Evolutionary conservation across 2,888 invertebrate species (phyloP).

Genomic region (Ichneumoninae sp.): DNA sequence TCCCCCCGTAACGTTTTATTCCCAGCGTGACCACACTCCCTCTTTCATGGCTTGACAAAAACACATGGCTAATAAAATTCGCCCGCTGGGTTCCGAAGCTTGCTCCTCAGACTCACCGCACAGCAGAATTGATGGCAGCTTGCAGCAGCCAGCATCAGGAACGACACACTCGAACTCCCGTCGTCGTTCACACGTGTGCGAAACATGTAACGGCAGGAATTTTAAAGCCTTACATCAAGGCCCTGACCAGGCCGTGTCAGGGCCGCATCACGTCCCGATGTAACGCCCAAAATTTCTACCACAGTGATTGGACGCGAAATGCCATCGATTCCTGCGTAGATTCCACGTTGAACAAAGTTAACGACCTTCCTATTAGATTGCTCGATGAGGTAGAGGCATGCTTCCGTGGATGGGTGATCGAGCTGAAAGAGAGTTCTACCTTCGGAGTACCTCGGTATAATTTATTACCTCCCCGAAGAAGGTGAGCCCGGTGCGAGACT

Average conservation of each 20-base stretch:
- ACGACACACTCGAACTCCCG: neutral
- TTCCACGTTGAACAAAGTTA: neutral
- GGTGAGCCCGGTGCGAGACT: slow-evolving; percentile 19
- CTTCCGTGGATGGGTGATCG: slow-evolving; percentile 20
- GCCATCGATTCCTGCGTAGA: neutral
- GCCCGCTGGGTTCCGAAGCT: slow-evolving; percentile 34
- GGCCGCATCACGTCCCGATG: no score
- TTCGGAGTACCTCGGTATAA: slow-evolving; percentile 15
- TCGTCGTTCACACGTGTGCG: neutral
- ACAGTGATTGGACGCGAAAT: no score
- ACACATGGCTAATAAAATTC: slow-evolving; percentile 79
- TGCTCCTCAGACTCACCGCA: neutral
- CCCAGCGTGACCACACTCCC: slow-evolving; percentile 24
- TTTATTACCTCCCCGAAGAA: slow-evolving; percentile 18
- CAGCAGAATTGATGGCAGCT: neutral
- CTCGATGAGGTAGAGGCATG: neutral
- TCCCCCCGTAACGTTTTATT: slow-evolving; percentile 41
- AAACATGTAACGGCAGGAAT: neutral
- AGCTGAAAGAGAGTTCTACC: slow-evolving; percentile 14
- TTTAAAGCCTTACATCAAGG: neutral
- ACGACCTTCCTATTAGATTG: neutral
- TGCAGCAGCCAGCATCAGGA: neutral
- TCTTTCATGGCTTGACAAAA: slow-evolving; percentile 76
- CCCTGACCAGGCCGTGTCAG: neutral
- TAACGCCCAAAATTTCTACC: no score